Evolutionary conservation across 1,140 invertebrate species (phyloP), one percentile per base, ranked within the genome.

Genomic region (Euura lappo): DNA sequence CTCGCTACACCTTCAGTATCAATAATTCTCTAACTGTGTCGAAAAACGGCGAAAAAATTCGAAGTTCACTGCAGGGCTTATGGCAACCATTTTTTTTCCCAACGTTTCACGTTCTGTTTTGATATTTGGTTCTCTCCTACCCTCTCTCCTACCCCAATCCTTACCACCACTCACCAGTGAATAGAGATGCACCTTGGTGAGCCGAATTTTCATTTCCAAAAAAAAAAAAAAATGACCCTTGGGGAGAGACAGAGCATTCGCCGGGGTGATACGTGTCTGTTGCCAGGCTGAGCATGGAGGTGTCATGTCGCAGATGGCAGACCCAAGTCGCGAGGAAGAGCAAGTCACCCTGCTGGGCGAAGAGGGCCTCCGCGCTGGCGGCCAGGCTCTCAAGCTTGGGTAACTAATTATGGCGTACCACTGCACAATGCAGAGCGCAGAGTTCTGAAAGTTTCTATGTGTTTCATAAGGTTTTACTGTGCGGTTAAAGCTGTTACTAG

Each of bases 371-470:
- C 93, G 95, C 86, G 93, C 95, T 84, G 94, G 95, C 87, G 96
- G 96, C 87, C 96, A 97, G 90, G 94, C 95, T 88, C 93, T 98
- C 87, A 97, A 97, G 90, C 90, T 98, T 86, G 97, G 95, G 95
- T 97, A 93, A 93, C 89, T 90, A 90, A 87, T 82, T 81, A 82
- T 83, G 80, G 82, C 80, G 82, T 82, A 84, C 75, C 76, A 83
- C 78, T 78, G 71, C 71, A 71, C 45, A 73, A 75, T 79, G 77
- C 83, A 85, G 79, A 84, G 79, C 79, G 78, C 78, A 80, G 78
- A 13, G 79, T 84, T 77, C 69, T 72, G 64, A n/a, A 60, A 60
- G 51, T 60, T 60, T 60, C 51, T 60, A 60, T 60, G 51, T 51
- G 10, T 8, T 11, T 2, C 51, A 60, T 11, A 60, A 60, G 3